phyloP scores from a whole-genome alignment of 2,797 vertebrate genomes.

The Tenualosa ilisha region DNA sequence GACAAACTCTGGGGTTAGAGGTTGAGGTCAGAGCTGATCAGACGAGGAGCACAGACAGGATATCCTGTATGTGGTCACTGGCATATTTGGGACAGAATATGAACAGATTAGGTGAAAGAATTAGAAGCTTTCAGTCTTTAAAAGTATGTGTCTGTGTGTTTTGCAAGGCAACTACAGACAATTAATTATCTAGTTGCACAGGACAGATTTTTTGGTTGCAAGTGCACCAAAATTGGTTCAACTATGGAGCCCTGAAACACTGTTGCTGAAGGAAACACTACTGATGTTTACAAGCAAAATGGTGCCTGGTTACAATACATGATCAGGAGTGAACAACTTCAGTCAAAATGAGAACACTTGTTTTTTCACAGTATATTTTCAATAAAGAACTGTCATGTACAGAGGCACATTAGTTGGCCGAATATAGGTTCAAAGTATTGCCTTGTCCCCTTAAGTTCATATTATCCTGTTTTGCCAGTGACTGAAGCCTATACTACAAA shows the following conservation, averaged over 20 bases:
- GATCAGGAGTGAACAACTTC: background rate
- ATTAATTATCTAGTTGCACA: too few relatives aligned
- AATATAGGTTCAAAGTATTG: background rate
- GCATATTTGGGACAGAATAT: too few relatives aligned
- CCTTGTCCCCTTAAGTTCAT: background rate
- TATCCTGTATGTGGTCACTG: too few relatives aligned
- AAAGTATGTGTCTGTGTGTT: too few relatives aligned
- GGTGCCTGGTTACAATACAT: background rate
- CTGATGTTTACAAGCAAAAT: background rate
- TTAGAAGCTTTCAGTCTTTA: too few relatives aligned
- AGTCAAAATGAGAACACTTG: background rate
- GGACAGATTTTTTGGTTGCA: too few relatives aligned
- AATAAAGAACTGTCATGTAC: background rate
- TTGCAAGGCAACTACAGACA: too few relatives aligned
- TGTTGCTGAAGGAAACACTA: background rate
- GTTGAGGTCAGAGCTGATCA: too few relatives aligned
- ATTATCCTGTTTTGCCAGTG: background rate
- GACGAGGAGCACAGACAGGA: too few relatives aligned
- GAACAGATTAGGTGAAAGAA: too few relatives aligned
- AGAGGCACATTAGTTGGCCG: background rate
- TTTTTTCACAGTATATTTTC: constrained; percentile 4
- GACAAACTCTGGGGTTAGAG: too few relatives aligned
- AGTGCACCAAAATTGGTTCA: too few relatives aligned
- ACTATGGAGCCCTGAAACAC: background rate
- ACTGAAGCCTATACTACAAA: background rate